phyloP scores from a whole-genome alignment of 2,888 invertebrate species.

The Drosophila anceps region DNA sequence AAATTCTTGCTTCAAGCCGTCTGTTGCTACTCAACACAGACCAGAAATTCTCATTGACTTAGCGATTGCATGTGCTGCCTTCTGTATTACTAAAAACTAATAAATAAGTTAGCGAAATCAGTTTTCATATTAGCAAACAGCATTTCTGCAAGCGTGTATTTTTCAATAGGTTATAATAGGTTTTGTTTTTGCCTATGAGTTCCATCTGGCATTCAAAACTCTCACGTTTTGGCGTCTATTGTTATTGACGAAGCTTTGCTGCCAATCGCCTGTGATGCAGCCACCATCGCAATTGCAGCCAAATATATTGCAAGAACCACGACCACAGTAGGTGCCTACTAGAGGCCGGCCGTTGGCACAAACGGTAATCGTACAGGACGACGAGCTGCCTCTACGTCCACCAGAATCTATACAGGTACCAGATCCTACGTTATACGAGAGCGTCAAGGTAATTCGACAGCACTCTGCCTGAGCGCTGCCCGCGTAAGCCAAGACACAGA shows the following conservation, averaged over 20 bases:
- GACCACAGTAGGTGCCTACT: conserved; percentile 4
- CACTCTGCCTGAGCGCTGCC: background rate
- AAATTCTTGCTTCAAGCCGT: no score
- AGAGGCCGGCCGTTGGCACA: conserved; percentile 10
- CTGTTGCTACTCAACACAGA: no score
- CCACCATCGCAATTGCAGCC: conserved; percentile 1
- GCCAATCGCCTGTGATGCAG: conserved; percentile 6
- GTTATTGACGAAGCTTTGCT: background rate
- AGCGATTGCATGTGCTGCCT: no score
- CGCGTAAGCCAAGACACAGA: conserved; percentile 1
- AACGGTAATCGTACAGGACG: background rate
- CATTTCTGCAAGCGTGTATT: background rate
- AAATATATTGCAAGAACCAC: conserved; percentile 1
- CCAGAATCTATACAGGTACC: background rate
- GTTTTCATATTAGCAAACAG: no score
- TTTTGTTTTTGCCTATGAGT: background rate
- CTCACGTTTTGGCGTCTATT: background rate
- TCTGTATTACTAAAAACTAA: no score
- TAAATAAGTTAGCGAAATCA: no score
- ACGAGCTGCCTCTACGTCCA: background rate
- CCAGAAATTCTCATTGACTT: no score
- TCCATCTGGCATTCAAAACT: background rate
- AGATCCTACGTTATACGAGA: background rate
- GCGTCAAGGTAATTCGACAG: background rate
- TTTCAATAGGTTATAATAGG: background rate